Percentiles rank a stretch among this genome's conserved stretches.
Evolutionary conservation across 2,888 invertebrate species (phyloP).

Genomic region (Hecatera dysodea): DNA sequence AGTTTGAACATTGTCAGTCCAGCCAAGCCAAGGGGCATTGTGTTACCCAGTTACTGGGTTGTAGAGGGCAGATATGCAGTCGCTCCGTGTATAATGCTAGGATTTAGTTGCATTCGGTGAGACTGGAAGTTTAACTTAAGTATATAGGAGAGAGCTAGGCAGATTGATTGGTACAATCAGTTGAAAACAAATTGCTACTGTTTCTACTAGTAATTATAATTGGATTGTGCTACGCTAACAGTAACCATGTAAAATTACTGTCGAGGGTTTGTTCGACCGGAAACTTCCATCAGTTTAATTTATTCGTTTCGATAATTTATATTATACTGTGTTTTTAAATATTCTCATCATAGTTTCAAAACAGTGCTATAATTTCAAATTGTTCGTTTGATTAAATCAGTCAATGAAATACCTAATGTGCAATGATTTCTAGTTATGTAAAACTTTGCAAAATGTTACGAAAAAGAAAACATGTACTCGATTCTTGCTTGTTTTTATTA

Average conservation of each 20-base stretch:
- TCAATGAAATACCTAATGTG: slow-evolving; percentile 27
- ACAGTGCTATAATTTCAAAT: slow-evolving; percentile 6
- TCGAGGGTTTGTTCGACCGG: slow-evolving; percentile 3
- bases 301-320: slow-evolving; percentile 17
- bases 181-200: slow-evolving; percentile 3
- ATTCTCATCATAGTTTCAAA: not conserved
- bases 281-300: slow-evolving; percentile 16
- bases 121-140: not conserved
- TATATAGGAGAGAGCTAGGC: not conserved
- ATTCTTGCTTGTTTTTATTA: slow-evolving; percentile 28
- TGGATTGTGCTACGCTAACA: slow-evolving; percentile 26
- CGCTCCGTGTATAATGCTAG: not conserved
- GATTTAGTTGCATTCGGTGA: not conserved
- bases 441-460: slow-evolving; percentile 30
- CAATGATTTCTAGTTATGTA: slow-evolving; percentile 29
- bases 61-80: not conserved
- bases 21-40: not conserved
- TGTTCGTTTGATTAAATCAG: slow-evolving; percentile 18
- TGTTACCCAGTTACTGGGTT: not conserved
- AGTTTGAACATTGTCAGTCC: too few relatives aligned
- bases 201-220: slow-evolving; percentile 12
- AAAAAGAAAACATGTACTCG: slow-evolving; percentile 31
- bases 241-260: not conserved
- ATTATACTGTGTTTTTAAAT: not conserved
- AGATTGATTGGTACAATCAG: not conserved